Evolutionary conservation across 2,888 invertebrate species (phyloP).

Genomic region (Parnassius mnemosyne): DNA sequence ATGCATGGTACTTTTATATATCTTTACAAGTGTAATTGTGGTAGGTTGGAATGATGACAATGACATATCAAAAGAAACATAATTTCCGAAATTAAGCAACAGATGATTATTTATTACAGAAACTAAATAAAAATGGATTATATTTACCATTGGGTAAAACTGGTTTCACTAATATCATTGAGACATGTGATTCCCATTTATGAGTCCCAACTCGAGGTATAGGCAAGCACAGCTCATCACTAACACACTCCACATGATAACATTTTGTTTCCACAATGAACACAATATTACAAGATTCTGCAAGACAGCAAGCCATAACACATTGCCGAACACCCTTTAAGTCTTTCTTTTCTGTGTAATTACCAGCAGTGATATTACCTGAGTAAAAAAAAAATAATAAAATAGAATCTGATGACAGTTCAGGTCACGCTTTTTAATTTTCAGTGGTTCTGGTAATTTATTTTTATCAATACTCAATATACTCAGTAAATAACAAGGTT

Average conservation of each 20-base stretch:
- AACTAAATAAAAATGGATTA: constrained; percentile 10
- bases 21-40: no score
- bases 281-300: constrained; percentile 87
- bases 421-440: no score
- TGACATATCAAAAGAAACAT: no score
- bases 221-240: constrained; percentile 86
- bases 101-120: no score
- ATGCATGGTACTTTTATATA: no score
- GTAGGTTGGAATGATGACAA: no score
- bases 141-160: constrained; percentile 77
- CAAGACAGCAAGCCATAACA: constrained; percentile 84
- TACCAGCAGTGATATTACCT: constrained; percentile 81
- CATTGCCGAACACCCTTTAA: constrained; percentile 81
- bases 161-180: constrained; percentile 89
- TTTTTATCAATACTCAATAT: no score
- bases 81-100: no score
- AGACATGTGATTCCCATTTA: constrained; percentile 82
- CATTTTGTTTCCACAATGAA: constrained; percentile 88
- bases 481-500: no score
- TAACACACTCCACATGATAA: constrained; percentile 87
- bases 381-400: background rate
- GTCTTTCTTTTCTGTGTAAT: constrained; percentile 79
- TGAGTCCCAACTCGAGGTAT: constrained; percentile 71
- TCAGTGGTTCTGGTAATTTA: no score
- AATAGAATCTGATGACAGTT: no score